Percentiles rank a stretch among this genome's conserved stretches.
phyloP scores from a whole-genome alignment of 2,888 invertebrate species.

The Bembecia ichneumoniformis region DNA sequence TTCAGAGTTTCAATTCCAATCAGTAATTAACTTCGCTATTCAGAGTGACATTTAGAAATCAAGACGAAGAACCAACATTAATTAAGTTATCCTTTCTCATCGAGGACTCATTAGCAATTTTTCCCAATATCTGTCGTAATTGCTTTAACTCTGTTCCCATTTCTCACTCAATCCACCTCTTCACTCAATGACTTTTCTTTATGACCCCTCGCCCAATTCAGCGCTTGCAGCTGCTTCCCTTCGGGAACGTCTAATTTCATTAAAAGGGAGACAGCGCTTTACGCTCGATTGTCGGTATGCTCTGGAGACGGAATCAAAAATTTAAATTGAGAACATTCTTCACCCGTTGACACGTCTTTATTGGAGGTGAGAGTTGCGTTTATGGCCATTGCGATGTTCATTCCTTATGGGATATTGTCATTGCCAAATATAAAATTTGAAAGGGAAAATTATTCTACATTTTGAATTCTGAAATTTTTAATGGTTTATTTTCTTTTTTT shows the following conservation, averaged over 20 bases:
- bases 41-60: conserved; percentile 26
- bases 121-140: conserved; percentile 44
- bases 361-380: background rate
- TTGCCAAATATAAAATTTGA: too few relatives aligned
- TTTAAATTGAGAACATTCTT: conserved; percentile 58
- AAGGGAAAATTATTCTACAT: too few relatives aligned
- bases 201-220: conserved; percentile 27
- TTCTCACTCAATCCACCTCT: conserved; percentile 48
- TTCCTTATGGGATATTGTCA: background rate
- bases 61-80: conserved; percentile 20
- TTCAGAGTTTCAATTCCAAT: conserved; percentile 23
- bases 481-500: too few relatives aligned
- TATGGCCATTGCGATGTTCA: background rate
- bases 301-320: conserved; percentile 39
- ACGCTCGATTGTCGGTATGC: background rate
- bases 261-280: background rate
- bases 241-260: background rate
- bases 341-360: conserved; percentile 10
- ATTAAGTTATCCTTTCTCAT: conserved; percentile 19
- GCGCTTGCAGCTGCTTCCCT: background rate
- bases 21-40: conserved; percentile 32
- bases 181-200: conserved; percentile 20
- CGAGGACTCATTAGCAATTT: conserved; percentile 37
- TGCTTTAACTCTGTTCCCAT: conserved; percentile 35
- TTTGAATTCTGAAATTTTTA: too few relatives aligned